A percentile compares a stretch with the other conserved stretches of the same genome.
phyloP scores from a whole-genome alignment of 2,113 vertebrate genomes.

The Porphyrio hochstetteri region DNA sequence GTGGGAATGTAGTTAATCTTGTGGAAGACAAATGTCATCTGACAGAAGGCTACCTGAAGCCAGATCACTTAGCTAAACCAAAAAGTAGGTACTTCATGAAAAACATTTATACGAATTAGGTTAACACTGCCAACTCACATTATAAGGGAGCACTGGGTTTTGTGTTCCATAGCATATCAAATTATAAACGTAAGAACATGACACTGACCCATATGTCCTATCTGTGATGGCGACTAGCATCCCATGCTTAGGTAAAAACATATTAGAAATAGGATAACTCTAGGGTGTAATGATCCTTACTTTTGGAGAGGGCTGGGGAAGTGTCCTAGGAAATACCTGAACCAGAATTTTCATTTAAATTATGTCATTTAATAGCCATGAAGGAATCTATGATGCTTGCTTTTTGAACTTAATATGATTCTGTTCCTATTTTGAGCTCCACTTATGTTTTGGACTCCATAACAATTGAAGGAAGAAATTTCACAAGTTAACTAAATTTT shows the following conservation, averaged over 20 bases:
- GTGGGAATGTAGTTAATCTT: background rate
- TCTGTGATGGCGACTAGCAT: background rate
- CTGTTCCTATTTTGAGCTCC: background rate
- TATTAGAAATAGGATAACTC: background rate
- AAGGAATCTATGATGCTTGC: background rate
- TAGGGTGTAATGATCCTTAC: background rate
- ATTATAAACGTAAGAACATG: background rate
- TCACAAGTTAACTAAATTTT: background rate
- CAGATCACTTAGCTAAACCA: background rate
- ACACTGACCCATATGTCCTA: background rate
- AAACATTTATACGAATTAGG: background rate
- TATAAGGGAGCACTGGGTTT: background rate
- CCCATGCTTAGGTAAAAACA: background rate
- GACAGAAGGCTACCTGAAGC: background rate
- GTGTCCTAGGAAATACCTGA: background rate
- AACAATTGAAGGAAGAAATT: background rate
- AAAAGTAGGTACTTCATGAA: background rate
- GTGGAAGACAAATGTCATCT: background rate
- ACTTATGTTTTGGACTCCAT: background rate
- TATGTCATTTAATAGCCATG: background rate
- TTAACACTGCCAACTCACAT: background rate
- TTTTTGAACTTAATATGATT: background rate
- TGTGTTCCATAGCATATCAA: background rate
- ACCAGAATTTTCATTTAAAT: background rate
- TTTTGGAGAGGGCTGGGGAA: background rate